Base-by-base conservation (phyloP, 2,888 invertebrate species). In the Plemyria rubiginata region DNA sequence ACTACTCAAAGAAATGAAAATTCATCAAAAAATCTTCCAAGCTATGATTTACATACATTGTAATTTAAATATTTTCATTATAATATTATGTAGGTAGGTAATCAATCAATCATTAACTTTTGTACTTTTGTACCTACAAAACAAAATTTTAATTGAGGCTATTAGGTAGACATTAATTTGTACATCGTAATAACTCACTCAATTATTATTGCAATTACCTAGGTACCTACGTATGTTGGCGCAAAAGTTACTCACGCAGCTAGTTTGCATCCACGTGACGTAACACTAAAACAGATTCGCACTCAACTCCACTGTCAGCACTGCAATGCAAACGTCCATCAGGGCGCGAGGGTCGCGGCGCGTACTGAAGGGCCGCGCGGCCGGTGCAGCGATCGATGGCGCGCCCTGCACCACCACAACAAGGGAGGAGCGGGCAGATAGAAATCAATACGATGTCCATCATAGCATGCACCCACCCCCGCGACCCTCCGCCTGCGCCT, bases 401-500 rank as follows among this genome's bases (percentile, higher is more conserved):
- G 86, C 87, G 85, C 88, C 87, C 87, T 90, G 90, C 90, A 88
- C 86, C 87, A 82, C 86, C 86, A 88, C 90, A 86, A 87, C 85
- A 87, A 87, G 90, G 90, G 91, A 90, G 90, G 90, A 90, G 91
- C 90, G 92, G 90, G 80, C 92, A 92, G 92, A 92, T 92, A 92
- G 90, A 92, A 92, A 93, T 93, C 93, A 90, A 93, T 93, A 93
- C 92, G 90, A 88, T 92, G 93, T 93, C 93, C 94, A 94, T 91
- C 93, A 93, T 92, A 91, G 91, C 91, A 90, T 93, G 94, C 94
- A 93, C 93, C 94, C 94, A 90, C 94, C 94, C 94, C 94, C 92
- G 94, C 92, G 89, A 88, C 93, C 86, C 90, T 84, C 85, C 87
- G 85, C 88, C 88, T 87, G 88, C 90, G 89, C 90, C 82, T 81